These are phyloP conservation scores for Siderastrea siderea DNA, from an alignment of 92 coral and sea anemone species.

Conservation along the genomic window DNA sequence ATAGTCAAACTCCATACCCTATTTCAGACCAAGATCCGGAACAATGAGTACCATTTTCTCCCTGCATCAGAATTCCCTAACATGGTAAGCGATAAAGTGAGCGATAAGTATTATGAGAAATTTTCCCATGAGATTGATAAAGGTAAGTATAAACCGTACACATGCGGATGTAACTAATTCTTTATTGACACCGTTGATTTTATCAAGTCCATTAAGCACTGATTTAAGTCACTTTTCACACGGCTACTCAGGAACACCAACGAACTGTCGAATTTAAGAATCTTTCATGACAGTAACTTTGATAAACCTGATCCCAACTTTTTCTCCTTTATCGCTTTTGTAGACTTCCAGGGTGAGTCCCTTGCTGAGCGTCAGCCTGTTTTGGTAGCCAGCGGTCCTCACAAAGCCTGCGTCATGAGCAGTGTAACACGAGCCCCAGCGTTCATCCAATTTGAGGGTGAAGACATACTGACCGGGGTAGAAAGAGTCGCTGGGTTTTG, in stretches of 20 bases:
- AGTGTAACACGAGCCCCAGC: conserved; percentile 70
- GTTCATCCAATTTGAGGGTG: conserved; percentile 47
- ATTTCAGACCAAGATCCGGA: no score
- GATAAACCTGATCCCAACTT: conserved; percentile 57
- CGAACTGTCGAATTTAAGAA: not conserved
- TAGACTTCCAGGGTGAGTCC: conserved; percentile 65
- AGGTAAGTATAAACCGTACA: no score
- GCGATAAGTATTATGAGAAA: no score
- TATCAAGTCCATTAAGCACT: no score
- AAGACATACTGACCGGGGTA: conserved; percentile 39
- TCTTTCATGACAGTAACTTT: conserved; percentile 34
- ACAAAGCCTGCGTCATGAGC: conserved; percentile 60
- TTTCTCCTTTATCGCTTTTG: conserved; percentile 24
- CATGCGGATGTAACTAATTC: no score
- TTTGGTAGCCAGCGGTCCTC: conserved; percentile 19
- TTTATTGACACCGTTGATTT: no score
- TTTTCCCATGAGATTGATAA: no score
- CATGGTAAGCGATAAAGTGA: no score
- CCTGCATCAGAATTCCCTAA: no score
- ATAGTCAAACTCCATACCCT: no score
- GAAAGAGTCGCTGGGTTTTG: conserved; percentile 17
- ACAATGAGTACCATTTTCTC: no score
- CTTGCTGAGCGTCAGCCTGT: conserved; percentile 41
- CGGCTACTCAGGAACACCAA: not conserved
- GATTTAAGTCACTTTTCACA: not conserved